Evolutionary conservation across 2,797 vertebrate genomes (phyloP).

Genomic region (Furcifer pardalis): DNA sequence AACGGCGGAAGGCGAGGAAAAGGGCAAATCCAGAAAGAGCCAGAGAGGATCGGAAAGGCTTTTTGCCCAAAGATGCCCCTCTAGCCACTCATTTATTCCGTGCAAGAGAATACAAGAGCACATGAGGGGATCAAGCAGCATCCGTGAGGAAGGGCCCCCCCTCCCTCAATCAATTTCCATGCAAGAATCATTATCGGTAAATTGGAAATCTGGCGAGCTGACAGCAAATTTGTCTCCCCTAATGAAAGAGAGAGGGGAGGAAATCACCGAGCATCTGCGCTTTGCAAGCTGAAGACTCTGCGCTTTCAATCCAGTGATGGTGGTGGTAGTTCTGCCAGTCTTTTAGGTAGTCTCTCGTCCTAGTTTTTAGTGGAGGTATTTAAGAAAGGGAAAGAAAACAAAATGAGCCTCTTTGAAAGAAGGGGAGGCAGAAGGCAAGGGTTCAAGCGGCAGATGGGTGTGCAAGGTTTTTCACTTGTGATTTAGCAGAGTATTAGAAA

Average conservation of each 20-base stretch:
- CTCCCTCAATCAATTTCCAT: slow-evolving; percentile 85
- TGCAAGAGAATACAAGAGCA: slow-evolving; percentile 22
- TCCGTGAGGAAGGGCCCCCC: not conserved
- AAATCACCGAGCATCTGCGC: slow-evolving; percentile 85
- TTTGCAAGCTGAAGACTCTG: slow-evolving; percentile 50
- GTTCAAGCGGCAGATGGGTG: not conserved
- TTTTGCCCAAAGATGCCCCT: not conserved
- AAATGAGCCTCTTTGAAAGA: not conserved
- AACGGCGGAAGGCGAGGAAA: slow-evolving; percentile 60
- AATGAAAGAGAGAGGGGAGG: slow-evolving; percentile 85
- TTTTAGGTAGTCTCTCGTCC: slow-evolving; percentile 43
- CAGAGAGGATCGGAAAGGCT: too few species aligned
- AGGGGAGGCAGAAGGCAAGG: not conserved
- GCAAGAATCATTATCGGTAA: slow-evolving; percentile 92
- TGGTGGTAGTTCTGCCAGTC: slow-evolving; percentile 41
- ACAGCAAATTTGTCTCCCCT: slow-evolving; percentile 90
- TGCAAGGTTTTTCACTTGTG: not conserved
- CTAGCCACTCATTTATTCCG: not conserved
- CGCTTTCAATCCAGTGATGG: slow-evolving; percentile 13
- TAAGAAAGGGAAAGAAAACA: not conserved
- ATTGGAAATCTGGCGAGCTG: slow-evolving; percentile 87
- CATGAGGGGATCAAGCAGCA: slow-evolving; percentile 34
- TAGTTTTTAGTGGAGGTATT: slow-evolving; percentile 28
- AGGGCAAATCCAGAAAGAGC: slow-evolving; percentile 16
- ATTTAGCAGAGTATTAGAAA: not conserved